Evolutionary conservation across 2,797 vertebrate species (phyloP), one percentile per base, ranked within the genome.

Genomic region (Cygnus olor): DNA sequence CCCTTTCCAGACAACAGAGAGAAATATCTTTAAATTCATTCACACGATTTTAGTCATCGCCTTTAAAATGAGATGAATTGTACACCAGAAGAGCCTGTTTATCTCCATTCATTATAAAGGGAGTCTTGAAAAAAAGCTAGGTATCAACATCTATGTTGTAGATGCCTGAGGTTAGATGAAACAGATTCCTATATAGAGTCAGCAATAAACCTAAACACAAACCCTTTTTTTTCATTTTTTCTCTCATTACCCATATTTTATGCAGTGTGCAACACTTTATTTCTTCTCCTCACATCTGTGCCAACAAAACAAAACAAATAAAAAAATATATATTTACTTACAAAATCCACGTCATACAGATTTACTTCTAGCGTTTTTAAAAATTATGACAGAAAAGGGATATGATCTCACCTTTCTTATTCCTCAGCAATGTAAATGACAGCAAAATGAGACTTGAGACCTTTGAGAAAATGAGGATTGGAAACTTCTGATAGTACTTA

Each of bases 301-400:
- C 9, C 14, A 57, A 28, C 2, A 77, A 53, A 36, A 36, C 14
- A 80, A 49, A 49, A 25, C 49, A 49, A 49, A 47, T 4, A 45
- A 72, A 72, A 56, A 32, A 3, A 7, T 4, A 49, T 1, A 4
- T 47, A 30, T 42, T 81, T 87, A 27, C 10, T 63, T 54, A 38
- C 5, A 51, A 54, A 80, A 49, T 16, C 56, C 36, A 44, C 34
- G 14, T 22, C 38, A 64, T 9, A n/a, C 14, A 21, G 0, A 1
- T 65, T n/a, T 42, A 1, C 69, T 61, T 65, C 15, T n/a, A 88
- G 44, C 3, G 2, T 47, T 5, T 65, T 80, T 3, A 18, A 25
- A 57, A 71, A 38, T 11, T 36, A 30, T 72, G 49, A 27, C 45
- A 30, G n/a, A 76, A 78, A 58, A 84, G 1, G 9, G 57, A 57